phyloP scores from a whole-genome alignment of 1,140 invertebrate genomes.

The Halesus radiatus region DNA sequence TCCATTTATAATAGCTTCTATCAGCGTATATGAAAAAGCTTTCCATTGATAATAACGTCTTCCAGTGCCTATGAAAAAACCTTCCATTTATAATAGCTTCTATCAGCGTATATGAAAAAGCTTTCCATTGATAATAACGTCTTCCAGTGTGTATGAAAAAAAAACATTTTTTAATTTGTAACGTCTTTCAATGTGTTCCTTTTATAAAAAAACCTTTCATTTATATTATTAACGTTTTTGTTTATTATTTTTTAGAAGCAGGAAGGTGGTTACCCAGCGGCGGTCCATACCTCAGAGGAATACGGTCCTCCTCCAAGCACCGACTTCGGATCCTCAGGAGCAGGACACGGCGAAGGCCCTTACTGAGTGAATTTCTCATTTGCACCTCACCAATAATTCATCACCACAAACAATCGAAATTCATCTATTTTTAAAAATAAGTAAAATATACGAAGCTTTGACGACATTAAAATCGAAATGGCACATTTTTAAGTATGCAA shows the following conservation, averaged over 20 bases:
- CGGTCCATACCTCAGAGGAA: constrained; percentile 60
- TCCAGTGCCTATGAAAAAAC: too few species aligned
- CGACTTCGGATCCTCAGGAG: constrained; percentile 67
- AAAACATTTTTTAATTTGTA: too few species aligned
- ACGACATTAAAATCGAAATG: neutral
- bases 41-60: too few species aligned
- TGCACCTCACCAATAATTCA: constrained; percentile 22
- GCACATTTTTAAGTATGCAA: neutral
- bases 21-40: too few species aligned
- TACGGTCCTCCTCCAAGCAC: constrained; percentile 68
- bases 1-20: too few species aligned
- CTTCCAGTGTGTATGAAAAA: too few species aligned
- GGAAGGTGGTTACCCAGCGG: constrained; percentile 68
- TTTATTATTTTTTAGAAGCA: constrained; percentile 63
- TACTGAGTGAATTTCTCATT: constrained; percentile 37
- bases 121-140: too few species aligned
- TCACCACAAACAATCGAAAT: constrained; percentile 21
- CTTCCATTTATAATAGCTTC: too few species aligned
- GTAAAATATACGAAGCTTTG: neutral
- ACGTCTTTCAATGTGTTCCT: too few species aligned
- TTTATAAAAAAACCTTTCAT: too few species aligned
- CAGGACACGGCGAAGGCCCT: constrained; percentile 51
- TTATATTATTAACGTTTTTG: neutral
- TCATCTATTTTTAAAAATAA: neutral
- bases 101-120: too few species aligned